Conservation (phyloP, 2,113 vertebrate genomes). For the Rousettus leschenaultii region DNA sequence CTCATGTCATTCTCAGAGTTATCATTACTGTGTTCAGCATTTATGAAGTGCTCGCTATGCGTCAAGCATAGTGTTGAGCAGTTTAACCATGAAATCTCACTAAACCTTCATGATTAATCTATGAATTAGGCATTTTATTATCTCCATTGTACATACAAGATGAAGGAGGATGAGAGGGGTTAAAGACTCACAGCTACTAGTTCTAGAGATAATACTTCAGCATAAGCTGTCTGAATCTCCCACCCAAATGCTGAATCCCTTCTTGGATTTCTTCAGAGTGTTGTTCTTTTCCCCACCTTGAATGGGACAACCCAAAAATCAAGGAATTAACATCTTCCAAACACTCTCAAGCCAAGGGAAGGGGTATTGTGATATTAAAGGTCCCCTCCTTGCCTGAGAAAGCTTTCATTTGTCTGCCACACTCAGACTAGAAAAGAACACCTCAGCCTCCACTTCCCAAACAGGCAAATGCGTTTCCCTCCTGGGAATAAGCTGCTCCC, state of each 20-base stretch:
- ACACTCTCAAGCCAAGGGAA: not conserved
- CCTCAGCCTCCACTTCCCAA: not conserved
- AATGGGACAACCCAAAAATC: not conserved
- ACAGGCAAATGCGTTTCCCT: not conserved
- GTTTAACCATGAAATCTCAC: not conserved
- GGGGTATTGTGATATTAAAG: not conserved
- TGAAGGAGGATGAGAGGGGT: not conserved
- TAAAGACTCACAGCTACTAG: not conserved
- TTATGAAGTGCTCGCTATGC: not conserved
- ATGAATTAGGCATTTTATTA: not conserved
- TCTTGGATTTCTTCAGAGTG: not conserved
- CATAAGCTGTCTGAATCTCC: not conserved
- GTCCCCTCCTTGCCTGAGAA: not conserved
- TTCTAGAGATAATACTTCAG: not conserved
- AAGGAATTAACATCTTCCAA: not conserved
- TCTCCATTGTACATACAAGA: not conserved
- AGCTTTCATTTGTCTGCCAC: too few species aligned
- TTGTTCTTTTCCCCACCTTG: not conserved
- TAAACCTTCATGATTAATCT: not conserved
- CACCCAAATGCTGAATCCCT: not conserved
- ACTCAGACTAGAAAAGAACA: not conserved
- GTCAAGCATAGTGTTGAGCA: not conserved
- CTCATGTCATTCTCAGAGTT: too few species aligned
- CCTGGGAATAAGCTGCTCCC: not conserved
- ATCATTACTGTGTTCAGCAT: rapidly evolving